phyloP scores from a whole-genome alignment of 1,140 invertebrate genomes.

The Steinernema khuongi region DNA sequence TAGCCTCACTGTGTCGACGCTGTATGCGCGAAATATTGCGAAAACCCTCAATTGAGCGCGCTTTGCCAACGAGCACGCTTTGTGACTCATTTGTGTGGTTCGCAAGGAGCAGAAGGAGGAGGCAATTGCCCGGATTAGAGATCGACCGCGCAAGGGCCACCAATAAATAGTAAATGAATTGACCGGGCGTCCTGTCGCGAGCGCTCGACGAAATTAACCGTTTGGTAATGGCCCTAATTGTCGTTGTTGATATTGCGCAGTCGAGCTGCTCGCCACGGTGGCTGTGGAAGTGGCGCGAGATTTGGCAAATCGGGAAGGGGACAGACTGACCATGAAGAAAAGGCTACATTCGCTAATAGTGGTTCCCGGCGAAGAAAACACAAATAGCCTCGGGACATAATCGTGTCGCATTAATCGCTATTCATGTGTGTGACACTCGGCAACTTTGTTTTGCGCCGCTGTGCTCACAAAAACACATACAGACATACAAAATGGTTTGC shows the following conservation, averaged over 20 bases:
- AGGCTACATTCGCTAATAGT: background rate
- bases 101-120: background rate
- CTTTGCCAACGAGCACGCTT: background rate
- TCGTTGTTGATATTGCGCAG: slow-evolving; percentile 5
- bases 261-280: too few species aligned
- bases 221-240: slow-evolving; percentile 4
- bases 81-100: background rate
- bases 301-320: background rate
- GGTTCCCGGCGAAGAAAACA: background rate
- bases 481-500: too few species aligned
- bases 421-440: background rate
- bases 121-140: background rate
- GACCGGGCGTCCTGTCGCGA: background rate
- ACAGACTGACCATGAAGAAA: background rate
- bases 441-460: background rate
- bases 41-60: background rate
- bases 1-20: slow-evolving; percentile 3
- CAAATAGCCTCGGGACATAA: background rate
- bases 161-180: slow-evolving; percentile 8
- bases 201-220: background rate
- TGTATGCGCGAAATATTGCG: background rate
- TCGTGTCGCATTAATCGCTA: background rate
- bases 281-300: too few species aligned
- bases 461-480: background rate
- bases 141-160: background rate